Conservation (phyloP, 2,113 vertebrate genomes). For the Xiphophorus maculatus region DNA sequence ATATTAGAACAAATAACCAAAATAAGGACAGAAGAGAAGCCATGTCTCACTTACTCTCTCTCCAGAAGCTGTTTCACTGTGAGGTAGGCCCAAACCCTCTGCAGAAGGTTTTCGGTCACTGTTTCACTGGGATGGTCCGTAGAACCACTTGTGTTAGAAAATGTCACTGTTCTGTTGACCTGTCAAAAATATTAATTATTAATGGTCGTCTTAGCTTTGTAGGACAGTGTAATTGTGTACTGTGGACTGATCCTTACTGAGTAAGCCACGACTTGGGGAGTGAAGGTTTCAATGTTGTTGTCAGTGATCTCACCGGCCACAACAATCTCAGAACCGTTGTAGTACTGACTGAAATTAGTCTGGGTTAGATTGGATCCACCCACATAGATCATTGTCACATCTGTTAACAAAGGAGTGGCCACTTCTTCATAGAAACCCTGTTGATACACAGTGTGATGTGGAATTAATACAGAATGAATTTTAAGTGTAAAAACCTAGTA, state of each 20-base stretch:
- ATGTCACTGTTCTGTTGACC: conserved; percentile 73
- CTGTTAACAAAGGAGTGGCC: conserved; percentile 81
- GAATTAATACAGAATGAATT: too few relatives aligned
- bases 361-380: conserved; percentile 79
- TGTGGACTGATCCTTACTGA: conserved; percentile 72
- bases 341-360: conserved; percentile 83
- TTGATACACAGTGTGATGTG: not conserved
- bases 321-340: conserved; percentile 87
- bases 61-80: conserved; percentile 93
- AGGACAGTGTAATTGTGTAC: accelerated
- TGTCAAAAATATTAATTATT: conserved; percentile 52
- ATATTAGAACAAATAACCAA: not conserved
- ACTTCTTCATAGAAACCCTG: conserved; percentile 88
- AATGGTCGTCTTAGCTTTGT: not conserved
- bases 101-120: conserved; percentile 82
- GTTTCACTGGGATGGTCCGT: conserved; percentile 45
- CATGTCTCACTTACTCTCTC: conserved; percentile 81
- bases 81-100: conserved; percentile 94
- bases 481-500: not conserved
- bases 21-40: not conserved
- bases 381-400: conserved; percentile 80
- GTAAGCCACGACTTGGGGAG: conserved; percentile 73
- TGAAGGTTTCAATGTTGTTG: conserved; percentile 75
- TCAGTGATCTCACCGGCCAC: conserved; percentile 83
- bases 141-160: conserved; percentile 56